These are phyloP conservation scores for Astyanax mexicanus DNA, from an alignment of 2,797 vertebrate genomes.

Conservation along the genomic window DNA sequence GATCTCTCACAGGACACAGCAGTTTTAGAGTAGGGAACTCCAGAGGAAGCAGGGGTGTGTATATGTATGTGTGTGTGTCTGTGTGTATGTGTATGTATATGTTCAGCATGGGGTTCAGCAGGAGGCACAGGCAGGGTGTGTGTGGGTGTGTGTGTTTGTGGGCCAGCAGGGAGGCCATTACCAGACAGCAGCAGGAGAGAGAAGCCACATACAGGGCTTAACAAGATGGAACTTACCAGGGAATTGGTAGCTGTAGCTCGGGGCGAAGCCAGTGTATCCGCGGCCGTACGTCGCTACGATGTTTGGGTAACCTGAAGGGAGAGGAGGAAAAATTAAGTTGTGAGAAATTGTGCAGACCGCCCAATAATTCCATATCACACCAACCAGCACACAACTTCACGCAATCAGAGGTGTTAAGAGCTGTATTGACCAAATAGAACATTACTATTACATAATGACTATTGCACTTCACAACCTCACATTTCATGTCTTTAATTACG, in stretches of 20 bases:
- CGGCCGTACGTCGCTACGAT: constrained; percentile 91
- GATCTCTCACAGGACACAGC: constrained; percentile 29
- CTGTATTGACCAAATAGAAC: background rate
- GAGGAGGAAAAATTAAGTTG: constrained; percentile 45
- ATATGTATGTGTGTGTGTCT: constrained; percentile 51
- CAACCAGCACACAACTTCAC: constrained; percentile 40
- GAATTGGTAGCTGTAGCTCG: constrained; percentile 94
- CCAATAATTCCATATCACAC: constrained; percentile 20
- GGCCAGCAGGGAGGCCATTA: constrained; percentile 60
- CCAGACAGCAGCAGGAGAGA: constrained; percentile 51
- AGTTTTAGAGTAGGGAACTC: constrained; percentile 20
- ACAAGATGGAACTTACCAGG: constrained; percentile 83
- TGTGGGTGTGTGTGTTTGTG: constrained; percentile 49
- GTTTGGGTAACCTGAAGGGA: constrained; percentile 89
- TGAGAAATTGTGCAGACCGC: constrained; percentile 41
- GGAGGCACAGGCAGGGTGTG: constrained; percentile 24
- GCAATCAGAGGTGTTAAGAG: background rate
- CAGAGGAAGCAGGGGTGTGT: constrained; percentile 23
- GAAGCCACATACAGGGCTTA: constrained; percentile 54
- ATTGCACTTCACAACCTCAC: too few species aligned
- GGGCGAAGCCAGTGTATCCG: constrained; percentile 91
- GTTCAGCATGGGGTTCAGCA: constrained; percentile 35
- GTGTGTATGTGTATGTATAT: constrained; percentile 51
- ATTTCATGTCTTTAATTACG: too few species aligned
- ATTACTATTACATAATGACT: too few species aligned